Base-by-base conservation (phyloP, 1,140 invertebrate species). In the Monochamus saltuarius region DNA sequence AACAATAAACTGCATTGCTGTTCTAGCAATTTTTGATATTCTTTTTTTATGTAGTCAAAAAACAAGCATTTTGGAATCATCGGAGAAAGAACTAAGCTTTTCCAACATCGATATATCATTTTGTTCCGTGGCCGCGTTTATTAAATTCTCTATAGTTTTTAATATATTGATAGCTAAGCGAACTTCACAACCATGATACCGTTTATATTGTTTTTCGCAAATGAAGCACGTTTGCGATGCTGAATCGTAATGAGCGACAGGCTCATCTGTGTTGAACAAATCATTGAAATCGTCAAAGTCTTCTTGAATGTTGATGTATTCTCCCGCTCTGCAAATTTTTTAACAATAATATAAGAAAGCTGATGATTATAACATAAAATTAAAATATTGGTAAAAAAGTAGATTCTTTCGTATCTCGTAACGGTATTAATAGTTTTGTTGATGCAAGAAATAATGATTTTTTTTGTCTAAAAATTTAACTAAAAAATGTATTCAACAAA, bases 31-130 rank as follows among this genome's bases (percentile, higher is more conserved):
- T 4, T 56, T 17, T 56, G 39, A 9, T 56, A 56, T 45, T 56
- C 8, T 56, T 45, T 34, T 34, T 56, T 45, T 8, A 46, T 22
- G 19, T 34, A 7, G 34, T 56, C 54, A 46, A 45, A 56, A 56
- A 56, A 56, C 42, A 56, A 19, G 43, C 54, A 61, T 61, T 45
- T 47, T 47, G 2, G 59, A 55, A 39, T 49, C 45, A 46, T 61
- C 59, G 36, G 52, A 43, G 38, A 47, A 61, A 61, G 51, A 55
- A 61, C 59, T 54, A 39, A 61, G 49, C 42, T 55, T 61, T 61
- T 61, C 59, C 52, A 54, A 56, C 52, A 61, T 61, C 38, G 40
- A 19, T 35, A 57, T 51, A 51, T 58, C 45, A 58, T 58, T 58
- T 35, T 58, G 56, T 16, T 58, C 46, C 11, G 40, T 56, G 19